phyloP scores from a whole-genome alignment of 2,113 vertebrate species.

The Elachura formosa region DNA sequence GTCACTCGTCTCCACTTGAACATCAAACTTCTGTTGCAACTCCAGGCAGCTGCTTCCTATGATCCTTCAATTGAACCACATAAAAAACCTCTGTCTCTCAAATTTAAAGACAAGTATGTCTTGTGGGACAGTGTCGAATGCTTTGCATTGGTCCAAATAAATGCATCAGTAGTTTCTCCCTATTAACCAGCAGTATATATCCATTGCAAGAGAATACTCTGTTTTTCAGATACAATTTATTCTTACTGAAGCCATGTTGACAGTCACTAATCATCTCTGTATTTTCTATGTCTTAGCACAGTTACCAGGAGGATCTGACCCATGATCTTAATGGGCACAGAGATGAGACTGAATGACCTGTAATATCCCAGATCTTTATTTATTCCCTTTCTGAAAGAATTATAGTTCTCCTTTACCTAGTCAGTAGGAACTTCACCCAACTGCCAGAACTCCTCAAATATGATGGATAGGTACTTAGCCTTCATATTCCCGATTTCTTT shows the following conservation, averaged over 20 bases:
- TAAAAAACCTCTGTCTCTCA: not conserved
- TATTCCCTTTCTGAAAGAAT: not conserved
- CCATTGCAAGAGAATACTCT: not conserved
- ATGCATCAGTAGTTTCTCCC: not conserved
- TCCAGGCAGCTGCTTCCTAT: not conserved
- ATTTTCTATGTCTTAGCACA: not conserved
- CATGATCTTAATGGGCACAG: not conserved
- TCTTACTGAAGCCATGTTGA: not conserved
- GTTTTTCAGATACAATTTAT: not conserved
- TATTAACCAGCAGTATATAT: not conserved
- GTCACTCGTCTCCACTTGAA: fast-evolving
- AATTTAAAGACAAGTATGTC: not conserved
- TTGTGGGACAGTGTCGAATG: not conserved
- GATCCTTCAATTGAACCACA: too few species aligned
- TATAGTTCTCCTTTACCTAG: not conserved
- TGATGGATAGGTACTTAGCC: not conserved
- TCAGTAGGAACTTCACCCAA: not conserved
- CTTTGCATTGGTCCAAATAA: not conserved
- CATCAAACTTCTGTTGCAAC: fast-evolving
- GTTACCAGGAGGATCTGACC: not conserved
- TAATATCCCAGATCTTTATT: not conserved
- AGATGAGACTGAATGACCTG: not conserved
- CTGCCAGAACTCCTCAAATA: not conserved
- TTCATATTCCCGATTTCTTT: not conserved
- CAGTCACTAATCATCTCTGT: not conserved